Base-by-base conservation (phyloP, 1,140 invertebrate genomes). In the Latrodectus geometricus region DNA sequence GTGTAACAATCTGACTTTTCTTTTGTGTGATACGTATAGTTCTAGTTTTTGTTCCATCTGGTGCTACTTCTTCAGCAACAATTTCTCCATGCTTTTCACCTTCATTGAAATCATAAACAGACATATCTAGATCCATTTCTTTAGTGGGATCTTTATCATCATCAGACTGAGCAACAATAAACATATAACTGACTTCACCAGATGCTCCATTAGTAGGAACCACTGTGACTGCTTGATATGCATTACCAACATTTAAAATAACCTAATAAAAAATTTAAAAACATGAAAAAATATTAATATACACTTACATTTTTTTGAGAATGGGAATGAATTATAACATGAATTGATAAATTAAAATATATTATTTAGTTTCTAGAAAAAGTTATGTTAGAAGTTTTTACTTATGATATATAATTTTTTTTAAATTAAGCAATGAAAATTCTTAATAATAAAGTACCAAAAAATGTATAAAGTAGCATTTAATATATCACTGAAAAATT, bases 141-240 rank as follows among this genome's bases (percentile, higher is more conserved):
- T 88, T 88, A 8, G 56, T 23, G 0, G 87, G 86, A 66, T 88
- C 88, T 76, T 88, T 87, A 17, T 83, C 82, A 73, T 88, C 88
- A 56, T 88, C 88, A 23, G 88, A 76, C 90, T 95, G 94, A 86
- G 96, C 95, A 5, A 98, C 96, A 88, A 97, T 97, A 17, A 98
- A 92, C 0, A 98, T 96, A 90, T 97, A 97, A 91, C 95, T 97
- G 0, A 97, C 94, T 92, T 97, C 94, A 4, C 95, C 95, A 73
- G 94, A 93, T 89, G 94, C 94, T 1, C 93, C 93, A 86, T 97
- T 95, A 0, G 96, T 95, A 4, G 96, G 96, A 23, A 97, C 94
- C 87, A 97, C 94, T 0, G 96, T 96, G 0, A 97, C 95, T 3
- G 96, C 95, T 91, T 97, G 96, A 91, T 95, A 96, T 8, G 88